A percentile compares a stretch with the other conserved stretches of the same genome.
Conservation (phyloP, 1,140 invertebrate species). For the Ips nitidus region DNA sequence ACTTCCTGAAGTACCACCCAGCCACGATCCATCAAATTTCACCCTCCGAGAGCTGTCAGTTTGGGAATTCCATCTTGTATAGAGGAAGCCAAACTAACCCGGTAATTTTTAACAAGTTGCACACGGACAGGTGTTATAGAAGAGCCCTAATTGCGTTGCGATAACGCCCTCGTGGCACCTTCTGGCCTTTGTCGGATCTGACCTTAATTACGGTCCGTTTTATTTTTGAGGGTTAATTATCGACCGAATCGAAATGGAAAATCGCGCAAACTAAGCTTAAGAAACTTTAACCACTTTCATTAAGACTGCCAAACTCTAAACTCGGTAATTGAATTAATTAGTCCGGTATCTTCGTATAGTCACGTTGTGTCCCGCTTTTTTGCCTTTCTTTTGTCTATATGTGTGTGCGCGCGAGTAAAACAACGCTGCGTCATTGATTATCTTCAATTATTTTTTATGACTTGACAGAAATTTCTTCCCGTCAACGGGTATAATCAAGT, state of each 20-base stretch:
- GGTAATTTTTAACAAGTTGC: constrained; percentile 21
- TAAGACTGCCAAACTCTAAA: background rate
- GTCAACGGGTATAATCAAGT: constrained; percentile 3
- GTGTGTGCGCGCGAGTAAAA: constrained; percentile 3
- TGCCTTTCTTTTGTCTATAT: too few species aligned
- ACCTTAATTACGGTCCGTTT: background rate
- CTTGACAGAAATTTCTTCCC: constrained; percentile 15
- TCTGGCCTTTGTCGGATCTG: background rate
- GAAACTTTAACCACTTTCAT: background rate
- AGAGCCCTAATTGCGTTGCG: constrained; percentile 18
- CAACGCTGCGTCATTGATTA: constrained; percentile 29
- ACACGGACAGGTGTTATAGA: constrained; percentile 17
- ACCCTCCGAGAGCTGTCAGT: constrained; percentile 3
- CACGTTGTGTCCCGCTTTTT: constrained; percentile 5
- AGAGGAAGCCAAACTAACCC: constrained; percentile 9
- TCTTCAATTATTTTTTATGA: constrained; percentile 26
- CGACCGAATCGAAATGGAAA: background rate
- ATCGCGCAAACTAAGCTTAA: background rate
- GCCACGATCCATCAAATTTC: too few species aligned
- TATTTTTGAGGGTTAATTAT: background rate
- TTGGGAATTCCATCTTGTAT: background rate
- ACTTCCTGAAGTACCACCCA: too few species aligned
- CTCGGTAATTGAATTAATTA: constrained; percentile 16
- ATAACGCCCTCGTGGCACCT: constrained; percentile 16
- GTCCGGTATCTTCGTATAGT: constrained; percentile 7